Evolutionary conservation across 92 coral and sea anemone species (phyloP).

Genomic region (Paragorgia papillata): DNA sequence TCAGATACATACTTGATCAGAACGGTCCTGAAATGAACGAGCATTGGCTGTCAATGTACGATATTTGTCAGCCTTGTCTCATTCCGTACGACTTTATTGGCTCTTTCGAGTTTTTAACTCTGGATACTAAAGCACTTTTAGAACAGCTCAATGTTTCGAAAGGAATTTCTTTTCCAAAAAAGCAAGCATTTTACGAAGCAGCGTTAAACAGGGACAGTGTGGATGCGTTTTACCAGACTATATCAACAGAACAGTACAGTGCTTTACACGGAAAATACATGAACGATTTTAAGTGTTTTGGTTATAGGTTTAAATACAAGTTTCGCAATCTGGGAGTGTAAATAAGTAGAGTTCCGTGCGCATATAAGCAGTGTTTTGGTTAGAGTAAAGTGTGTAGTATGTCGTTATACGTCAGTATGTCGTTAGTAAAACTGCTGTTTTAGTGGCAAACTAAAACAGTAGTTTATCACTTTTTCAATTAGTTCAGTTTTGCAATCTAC

Average conservation of each 20-base stretch:
- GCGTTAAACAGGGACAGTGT: neutral
- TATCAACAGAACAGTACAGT: conserved; percentile 22
- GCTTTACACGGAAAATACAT: neutral
- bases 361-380: too few relatives aligned
- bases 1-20: conserved; percentile 28
- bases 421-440: too few relatives aligned
- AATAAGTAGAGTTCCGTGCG: too few relatives aligned
- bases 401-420: too few relatives aligned
- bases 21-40: conserved; percentile 29
- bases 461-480: too few relatives aligned
- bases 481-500: too few relatives aligned
- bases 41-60: conserved; percentile 56
- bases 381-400: too few relatives aligned
- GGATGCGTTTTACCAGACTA: neutral
- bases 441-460: too few relatives aligned
- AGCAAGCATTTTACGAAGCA: conserved; percentile 28
- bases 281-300: conserved; percentile 32
- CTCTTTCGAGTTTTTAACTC: conserved; percentile 37
- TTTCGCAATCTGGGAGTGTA: too few relatives aligned
- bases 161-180: conserved; percentile 24
- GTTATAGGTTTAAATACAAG: neutral
- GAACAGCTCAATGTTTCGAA: conserved; percentile 3
- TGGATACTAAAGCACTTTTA: conserved; percentile 32
- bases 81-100: conserved; percentile 49
- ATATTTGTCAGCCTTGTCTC: conserved; percentile 50